Conservation (phyloP, 2,113 vertebrate genomes). For the Dromas ardeola region DNA sequence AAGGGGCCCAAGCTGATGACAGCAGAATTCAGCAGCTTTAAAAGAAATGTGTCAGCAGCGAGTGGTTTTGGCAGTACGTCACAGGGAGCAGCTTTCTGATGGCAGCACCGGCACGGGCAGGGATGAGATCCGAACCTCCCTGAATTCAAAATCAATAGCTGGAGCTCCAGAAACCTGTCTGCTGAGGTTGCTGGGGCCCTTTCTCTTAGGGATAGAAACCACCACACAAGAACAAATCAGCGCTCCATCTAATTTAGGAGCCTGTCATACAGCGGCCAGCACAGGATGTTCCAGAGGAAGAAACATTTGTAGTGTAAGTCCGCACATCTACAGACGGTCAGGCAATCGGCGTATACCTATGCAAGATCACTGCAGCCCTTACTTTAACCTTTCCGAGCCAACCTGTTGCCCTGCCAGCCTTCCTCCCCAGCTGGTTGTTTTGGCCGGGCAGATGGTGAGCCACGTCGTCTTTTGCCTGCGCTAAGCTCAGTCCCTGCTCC, state of each 20-base stretch:
- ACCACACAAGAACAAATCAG: not conserved
- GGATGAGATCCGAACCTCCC: not conserved
- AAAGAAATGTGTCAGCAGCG: not conserved
- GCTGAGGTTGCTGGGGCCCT: not conserved
- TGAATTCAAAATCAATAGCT: not conserved
- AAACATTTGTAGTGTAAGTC: not conserved
- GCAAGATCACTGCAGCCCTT: not conserved
- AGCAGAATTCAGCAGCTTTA: not conserved
- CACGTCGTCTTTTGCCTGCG: accelerated
- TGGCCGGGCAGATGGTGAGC: not conserved
- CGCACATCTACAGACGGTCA: not conserved
- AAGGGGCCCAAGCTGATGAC: not conserved
- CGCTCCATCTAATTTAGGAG: not conserved
- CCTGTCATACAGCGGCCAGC: not conserved
- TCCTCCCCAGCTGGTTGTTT: not conserved
- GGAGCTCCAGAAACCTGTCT: not conserved
- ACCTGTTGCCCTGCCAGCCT: not conserved
- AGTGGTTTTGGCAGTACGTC: not conserved
- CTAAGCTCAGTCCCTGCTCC: not conserved
- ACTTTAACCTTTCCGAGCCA: not conserved
- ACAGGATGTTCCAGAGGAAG: not conserved
- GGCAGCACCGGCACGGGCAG: not conserved
- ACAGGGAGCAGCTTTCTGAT: not conserved
- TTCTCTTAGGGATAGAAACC: not conserved
- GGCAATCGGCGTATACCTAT: not conserved